Conservation (phyloP, 1,140 invertebrate species). For the Pseudomyrmex dendroicus region DNA sequence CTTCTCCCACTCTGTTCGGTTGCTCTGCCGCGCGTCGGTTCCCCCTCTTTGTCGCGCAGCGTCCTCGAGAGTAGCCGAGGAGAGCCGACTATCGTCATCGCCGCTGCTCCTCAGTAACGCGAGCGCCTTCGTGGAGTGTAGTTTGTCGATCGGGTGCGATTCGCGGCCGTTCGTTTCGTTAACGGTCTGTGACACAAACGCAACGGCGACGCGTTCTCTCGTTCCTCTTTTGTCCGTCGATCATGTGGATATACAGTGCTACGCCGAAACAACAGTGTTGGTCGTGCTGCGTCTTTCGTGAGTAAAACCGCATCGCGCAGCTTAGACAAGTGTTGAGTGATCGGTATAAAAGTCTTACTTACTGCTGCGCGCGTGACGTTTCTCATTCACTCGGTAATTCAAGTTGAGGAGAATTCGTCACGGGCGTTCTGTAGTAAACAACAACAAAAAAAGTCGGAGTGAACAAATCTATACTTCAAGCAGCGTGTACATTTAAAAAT, state of each 20-base stretch:
- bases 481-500: too few relatives aligned
- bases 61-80: conserved; percentile 64
- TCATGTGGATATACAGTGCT: conserved; percentile 29
- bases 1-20: conserved; percentile 47
- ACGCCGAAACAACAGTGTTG: conserved; percentile 1
- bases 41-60: conserved; percentile 4
- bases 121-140: conserved; percentile 77
- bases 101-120: conserved; percentile 80
- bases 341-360: too few relatives aligned
- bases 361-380: not conserved
- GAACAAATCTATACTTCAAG: too few relatives aligned
- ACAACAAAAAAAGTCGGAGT: not conserved
- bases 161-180: conserved; percentile 8
- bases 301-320: not conserved
- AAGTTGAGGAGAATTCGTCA: too few relatives aligned
- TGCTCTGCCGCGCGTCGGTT: conserved; percentile 33
- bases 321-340: conserved; percentile 43
- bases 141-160: not conserved
- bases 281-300: not conserved
- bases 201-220: conserved; percentile 43
- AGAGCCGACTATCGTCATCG: conserved; percentile 75
- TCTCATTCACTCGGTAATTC: not conserved
- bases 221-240: conserved; percentile 7
- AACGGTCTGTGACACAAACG: conserved; percentile 54
- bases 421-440: not conserved